Evolutionary conservation across 1,140 invertebrate genomes (phyloP).

Genomic region (Eueides isabella): DNA sequence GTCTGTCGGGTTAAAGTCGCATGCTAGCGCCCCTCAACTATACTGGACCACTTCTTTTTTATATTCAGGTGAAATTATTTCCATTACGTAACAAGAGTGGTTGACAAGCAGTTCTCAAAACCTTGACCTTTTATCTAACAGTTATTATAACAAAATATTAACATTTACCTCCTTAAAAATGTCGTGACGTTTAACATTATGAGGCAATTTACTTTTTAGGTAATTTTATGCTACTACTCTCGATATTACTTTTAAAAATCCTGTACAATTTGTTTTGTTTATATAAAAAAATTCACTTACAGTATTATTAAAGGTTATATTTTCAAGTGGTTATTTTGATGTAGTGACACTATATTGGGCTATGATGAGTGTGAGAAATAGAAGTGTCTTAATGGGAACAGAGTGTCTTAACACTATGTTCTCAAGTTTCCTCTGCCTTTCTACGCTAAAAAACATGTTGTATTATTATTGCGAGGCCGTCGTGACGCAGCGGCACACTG

Average conservation of each 20-base stretch:
- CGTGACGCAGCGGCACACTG: too few relatives aligned
- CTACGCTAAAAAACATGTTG: too few relatives aligned
- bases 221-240: background rate
- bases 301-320: background rate
- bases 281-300: background rate
- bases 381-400: too few relatives aligned
- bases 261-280: background rate
- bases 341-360: too few relatives aligned
- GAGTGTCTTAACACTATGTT: too few relatives aligned
- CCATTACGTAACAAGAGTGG: background rate
- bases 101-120: background rate
- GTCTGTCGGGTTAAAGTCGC: too few relatives aligned
- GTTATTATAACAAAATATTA: constrained; percentile 1
- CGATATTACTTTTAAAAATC: background rate
- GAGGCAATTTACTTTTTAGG: background rate
- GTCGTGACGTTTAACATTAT: background rate
- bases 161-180: background rate
- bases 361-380: too few relatives aligned
- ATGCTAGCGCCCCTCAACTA: too few relatives aligned
- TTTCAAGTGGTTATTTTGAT: background rate
- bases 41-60: too few relatives aligned
- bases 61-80: background rate
- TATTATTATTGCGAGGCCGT: too few relatives aligned
- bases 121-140: background rate
- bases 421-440: too few relatives aligned